Evolutionary conservation across 2,113 vertebrate species (phyloP), one percentile per base, ranked within the genome.

Genomic region (Apistogramma diplotaenia): DNA sequence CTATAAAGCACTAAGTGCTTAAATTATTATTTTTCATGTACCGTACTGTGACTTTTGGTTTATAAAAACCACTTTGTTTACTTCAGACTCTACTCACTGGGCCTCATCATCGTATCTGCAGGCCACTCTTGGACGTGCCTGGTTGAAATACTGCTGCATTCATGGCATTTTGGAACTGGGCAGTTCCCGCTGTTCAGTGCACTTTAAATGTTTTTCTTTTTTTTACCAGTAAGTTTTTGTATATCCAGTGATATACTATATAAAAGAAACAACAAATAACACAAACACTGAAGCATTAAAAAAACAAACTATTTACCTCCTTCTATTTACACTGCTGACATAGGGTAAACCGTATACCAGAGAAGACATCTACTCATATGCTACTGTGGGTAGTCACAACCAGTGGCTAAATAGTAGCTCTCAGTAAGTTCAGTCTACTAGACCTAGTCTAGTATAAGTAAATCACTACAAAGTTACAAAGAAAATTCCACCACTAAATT

Each of bases 91-190:
- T 37, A 51, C 43, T 59, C 43, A 23, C 37, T 60, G 76, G 49
- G 25, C 54, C 49, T 54, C 49, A 18, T 43, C 54, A 55, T 35
- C 83, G 58, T 31, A 74, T 74, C 37, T 57, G 46, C 53, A 67
- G 58, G 43, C 7, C 21, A 2, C 57, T 83, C 51, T 75, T 3
- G 23, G 54, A 74, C 71, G 54, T 56, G 43, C 70, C 16, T 74
- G 59, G 27, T 71, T 83, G 27, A 83, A 85, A 87, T 87, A 85
- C 57, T 86, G 84, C 54, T 90, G 67, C 85, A 87, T 83, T 91
- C 84, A 91, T 90, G 89, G 85, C 82, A 73, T 88, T 76, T 75
- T 67, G 56, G 70, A 85, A 55, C 31, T 80, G 73, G 25, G 12
- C 77, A 88, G 65, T 76, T 89, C 73, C 72, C 62, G 77, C 79